These are phyloP conservation scores for Chiroxiphia lanceolata DNA, from an alignment of 2,797 vertebrate species.

Conservation along the genomic window DNA sequence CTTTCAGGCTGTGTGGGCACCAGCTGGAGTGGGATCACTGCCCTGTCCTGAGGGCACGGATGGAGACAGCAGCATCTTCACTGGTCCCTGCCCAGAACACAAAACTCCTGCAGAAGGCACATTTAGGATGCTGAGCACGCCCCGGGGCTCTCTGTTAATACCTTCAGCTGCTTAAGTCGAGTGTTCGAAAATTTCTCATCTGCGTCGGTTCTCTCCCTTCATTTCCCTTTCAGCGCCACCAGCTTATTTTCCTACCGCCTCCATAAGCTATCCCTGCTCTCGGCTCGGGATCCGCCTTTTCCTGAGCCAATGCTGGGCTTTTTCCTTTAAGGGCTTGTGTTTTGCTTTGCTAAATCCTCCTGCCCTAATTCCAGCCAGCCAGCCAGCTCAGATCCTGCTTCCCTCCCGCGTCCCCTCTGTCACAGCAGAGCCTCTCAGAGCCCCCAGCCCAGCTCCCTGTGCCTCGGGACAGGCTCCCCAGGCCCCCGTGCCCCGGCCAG, in stretches of 20 bases:
- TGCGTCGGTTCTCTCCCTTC: neutral
- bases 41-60: neutral
- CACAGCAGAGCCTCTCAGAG: neutral
- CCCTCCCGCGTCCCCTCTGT: neutral
- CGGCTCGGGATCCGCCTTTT: neutral
- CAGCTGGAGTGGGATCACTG: rapidly evolving
- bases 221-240: neutral
- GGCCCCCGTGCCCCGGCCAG: neutral
- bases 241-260: neutral
- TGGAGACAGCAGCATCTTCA: neutral
- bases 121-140: neutral
- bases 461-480: rapidly evolving
- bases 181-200: neutral
- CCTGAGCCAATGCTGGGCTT: neutral
- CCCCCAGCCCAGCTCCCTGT: neutral
- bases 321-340: neutral
- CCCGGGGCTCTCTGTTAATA: neutral
- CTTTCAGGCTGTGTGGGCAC: neutral
- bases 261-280: neutral
- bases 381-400: neutral
- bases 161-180: conserved; percentile 31
- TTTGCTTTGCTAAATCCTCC: conserved; percentile 44
- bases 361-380: neutral
- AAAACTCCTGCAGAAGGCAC: neutral
- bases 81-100: neutral